Percentiles rank a stretch among this genome's conserved stretches.
phyloP scores from a whole-genome alignment of 2,888 invertebrate genomes.

The Caenorhabditis sp. region DNA sequence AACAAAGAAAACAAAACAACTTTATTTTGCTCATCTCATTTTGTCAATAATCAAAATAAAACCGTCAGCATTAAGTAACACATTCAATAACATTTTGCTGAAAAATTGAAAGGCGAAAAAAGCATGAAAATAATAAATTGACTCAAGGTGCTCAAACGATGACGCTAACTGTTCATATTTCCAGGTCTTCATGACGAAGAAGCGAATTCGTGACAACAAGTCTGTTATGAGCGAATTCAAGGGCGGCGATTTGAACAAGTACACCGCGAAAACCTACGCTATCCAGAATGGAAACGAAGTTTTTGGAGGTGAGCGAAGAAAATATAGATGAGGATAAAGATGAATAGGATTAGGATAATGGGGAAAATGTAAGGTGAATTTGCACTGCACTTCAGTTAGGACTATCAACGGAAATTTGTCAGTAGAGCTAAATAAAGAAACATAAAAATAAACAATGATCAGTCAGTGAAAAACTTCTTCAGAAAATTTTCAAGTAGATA shows the following conservation, averaged over 20 bases:
- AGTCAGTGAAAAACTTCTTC: too few relatives aligned
- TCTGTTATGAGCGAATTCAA: conserved; percentile 80
- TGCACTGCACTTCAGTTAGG: background rate
- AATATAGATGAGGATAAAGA: background rate
- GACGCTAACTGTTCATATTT: conserved; percentile 55
- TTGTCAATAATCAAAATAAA: conserved; percentile 8
- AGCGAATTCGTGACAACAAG: conserved; percentile 80
- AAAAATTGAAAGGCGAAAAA: too few relatives aligned
- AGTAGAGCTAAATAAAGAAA: background rate
- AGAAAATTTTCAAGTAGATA: too few relatives aligned
- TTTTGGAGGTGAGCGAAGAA: conserved; percentile 77
- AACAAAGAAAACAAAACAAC: too few relatives aligned
- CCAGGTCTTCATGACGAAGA: conserved; percentile 83
- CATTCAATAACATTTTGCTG: background rate
- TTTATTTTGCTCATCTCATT: background rate
- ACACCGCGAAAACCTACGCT: conserved; percentile 81
- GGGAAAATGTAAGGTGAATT: background rate
- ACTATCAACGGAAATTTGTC: too few relatives aligned
- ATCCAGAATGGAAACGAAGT: conserved; percentile 82
- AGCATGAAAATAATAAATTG: background rate
- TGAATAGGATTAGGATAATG: too few relatives aligned
- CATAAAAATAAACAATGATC: background rate
- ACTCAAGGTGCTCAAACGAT: background rate
- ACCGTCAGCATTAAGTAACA: background rate
- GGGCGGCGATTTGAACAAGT: conserved; percentile 82